Conservation (phyloP, 2,888 invertebrate species). For the Drosophila robusta region DNA sequence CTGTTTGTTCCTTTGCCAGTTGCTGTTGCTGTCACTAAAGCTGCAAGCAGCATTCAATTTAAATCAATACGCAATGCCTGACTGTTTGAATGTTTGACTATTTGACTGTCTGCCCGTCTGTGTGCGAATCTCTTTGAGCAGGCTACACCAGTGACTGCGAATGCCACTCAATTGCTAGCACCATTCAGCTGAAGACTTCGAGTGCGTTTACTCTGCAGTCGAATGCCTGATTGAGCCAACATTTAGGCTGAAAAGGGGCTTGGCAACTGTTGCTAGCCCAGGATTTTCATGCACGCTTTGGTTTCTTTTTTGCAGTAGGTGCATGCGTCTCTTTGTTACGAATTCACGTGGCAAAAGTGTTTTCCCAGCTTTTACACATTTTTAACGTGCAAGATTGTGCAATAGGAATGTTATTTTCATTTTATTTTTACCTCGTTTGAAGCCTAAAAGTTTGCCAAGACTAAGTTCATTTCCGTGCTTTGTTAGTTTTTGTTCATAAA, state of each 20-base stretch:
- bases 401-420: neutral
- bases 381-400: neutral
- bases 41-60: conserved; percentile 65
- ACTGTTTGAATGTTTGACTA: neutral
- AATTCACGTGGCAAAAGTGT: neutral
- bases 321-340: neutral
- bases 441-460: conserved; percentile 7
- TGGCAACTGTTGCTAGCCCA: conserved; percentile 24
- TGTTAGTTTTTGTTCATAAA: no score
- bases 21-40: conserved; percentile 25
- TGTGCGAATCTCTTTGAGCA: conserved; percentile 32
- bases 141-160: conserved; percentile 53
- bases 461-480: neutral
- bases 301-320: neutral
- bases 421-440: neutral
- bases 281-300: conserved; percentile 15
- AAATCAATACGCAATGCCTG: conserved; percentile 60
- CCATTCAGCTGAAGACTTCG: conserved; percentile 49
- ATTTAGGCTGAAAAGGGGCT: conserved; percentile 32
- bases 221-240: conserved; percentile 45
- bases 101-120: conserved; percentile 9
- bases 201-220: conserved; percentile 71
- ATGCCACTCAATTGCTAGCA: conserved; percentile 63
- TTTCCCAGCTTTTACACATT: neutral
- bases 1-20: conserved; percentile 31